Base-by-base conservation (phyloP, 1,140 invertebrate genomes). In the Trachelipus rathkii region DNA sequence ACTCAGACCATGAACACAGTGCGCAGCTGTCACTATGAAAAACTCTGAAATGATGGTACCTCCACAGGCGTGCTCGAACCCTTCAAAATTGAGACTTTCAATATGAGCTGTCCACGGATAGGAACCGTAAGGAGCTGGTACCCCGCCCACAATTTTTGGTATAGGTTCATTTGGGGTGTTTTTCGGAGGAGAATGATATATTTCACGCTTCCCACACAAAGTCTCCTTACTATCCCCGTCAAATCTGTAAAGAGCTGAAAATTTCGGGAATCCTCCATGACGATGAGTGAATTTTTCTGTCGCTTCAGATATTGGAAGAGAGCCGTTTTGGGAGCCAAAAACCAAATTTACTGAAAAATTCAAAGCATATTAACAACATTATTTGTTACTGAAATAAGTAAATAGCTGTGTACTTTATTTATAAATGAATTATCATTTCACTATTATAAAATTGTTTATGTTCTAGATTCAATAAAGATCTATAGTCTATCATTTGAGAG, bases 51-150 rank as follows among this genome's bases (percentile, higher is more conserved):
- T 19, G 19, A 60, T 60, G 11, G 11, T 19, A 15, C 50, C 50
- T 60, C 50, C 50, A 60, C 50, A 60, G 8, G 50, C 50, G 8
- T 60, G 50, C 11, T 60, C 11, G 50, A 60, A 60, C 11, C 50
- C 50, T 15, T 60, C 50, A 19, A 15, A 60, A 60, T 19, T 60
- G 8, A 60, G 50, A 60, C 8, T 60, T 19, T 60, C 50, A 60
- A 60, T 60, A 19, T 60, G 50, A 8, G 8, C 89, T 85, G 91
- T 90, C 91, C 91, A 92, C 15, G 91, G 91, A 83, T 89, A 89
- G 5, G 89, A 88, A 0, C 91, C 91, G 82, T 90, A 89, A 0
- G 89, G 88, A 0, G 89, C 89, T 74, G 88, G 86, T n/a, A 87
- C 84, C 0, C 91, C 91, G 0, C 90, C 90, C 23, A 92, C 87